Conservation (phyloP, 2,888 invertebrate genomes). For the Lamellibrachia columna region DNA sequence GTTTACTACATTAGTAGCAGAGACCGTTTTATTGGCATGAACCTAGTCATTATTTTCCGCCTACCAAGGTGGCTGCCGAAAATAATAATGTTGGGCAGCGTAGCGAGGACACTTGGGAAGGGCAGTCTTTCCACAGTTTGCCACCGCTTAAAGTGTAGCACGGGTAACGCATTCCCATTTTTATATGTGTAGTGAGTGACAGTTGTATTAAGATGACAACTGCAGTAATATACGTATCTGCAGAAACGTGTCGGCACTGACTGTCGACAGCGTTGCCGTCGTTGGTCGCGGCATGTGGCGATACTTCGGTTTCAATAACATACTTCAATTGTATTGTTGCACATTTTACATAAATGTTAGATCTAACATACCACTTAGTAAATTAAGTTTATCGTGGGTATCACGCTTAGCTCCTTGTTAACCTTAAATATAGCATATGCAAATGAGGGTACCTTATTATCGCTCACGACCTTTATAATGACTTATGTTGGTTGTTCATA, state of each 20-base stretch:
- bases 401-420: background rate
- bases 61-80: background rate
- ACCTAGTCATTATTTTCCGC: background rate
- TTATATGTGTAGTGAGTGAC: background rate
- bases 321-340: background rate
- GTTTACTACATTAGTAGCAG: background rate
- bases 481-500: too few species aligned
- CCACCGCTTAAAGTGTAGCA: background rate
- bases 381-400: background rate
- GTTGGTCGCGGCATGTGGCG: background rate
- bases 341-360: background rate
- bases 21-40: background rate
- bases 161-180: background rate
- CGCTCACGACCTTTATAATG: background rate
- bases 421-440: background rate
- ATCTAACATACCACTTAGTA: background rate
- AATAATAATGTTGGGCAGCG: background rate
- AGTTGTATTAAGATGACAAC: background rate
- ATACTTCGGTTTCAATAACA: background rate
- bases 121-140: background rate
- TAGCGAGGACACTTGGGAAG: background rate
- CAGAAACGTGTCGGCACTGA: background rate
- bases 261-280: background rate
- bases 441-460: background rate
- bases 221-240: background rate